Percentiles rank a stretch among this genome's conserved stretches.
phyloP scores from a whole-genome alignment of 2,113 vertebrate genomes.

The Amblyopsis rosae region DNA sequence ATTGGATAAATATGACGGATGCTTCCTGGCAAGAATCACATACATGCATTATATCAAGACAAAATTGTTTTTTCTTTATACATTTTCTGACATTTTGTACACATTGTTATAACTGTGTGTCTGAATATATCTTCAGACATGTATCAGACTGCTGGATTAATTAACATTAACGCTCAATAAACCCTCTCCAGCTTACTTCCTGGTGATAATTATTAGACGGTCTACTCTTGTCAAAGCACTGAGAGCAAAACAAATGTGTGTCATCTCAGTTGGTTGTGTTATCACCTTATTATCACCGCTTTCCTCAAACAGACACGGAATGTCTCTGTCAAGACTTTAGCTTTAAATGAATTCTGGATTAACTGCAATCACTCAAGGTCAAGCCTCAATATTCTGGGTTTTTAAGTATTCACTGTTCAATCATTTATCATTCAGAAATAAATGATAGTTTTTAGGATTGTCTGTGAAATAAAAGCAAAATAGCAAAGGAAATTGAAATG shows the following conservation, averaged over 20 bases:
- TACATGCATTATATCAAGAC: too few species aligned
- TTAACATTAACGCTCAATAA: neutral
- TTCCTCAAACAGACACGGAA: neutral
- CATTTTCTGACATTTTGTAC: neutral
- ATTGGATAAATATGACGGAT: too few species aligned
- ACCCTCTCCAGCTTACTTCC: neutral
- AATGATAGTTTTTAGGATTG: too few species aligned
- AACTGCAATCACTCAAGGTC: neutral
- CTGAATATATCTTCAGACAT: neutral
- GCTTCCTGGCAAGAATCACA: too few species aligned
- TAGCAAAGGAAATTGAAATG: conserved; percentile 33
- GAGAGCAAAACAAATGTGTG: neutral
- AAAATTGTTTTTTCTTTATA: neutral
- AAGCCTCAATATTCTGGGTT: too few species aligned
- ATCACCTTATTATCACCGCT: neutral
- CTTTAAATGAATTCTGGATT: conserved; percentile 1
- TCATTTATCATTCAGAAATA: too few species aligned
- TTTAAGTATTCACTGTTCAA: too few species aligned
- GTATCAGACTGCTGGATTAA: neutral
- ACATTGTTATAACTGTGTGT: neutral
- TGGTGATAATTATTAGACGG: neutral
- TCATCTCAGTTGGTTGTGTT: neutral
- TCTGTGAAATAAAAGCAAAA: neutral
- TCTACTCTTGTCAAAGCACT: neutral
- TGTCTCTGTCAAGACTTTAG: neutral